Evolutionary conservation across 2,113 vertebrate genomes (phyloP), one percentile per base, ranked within the genome.

Genomic region (Hippocampus barbouri): DNA sequence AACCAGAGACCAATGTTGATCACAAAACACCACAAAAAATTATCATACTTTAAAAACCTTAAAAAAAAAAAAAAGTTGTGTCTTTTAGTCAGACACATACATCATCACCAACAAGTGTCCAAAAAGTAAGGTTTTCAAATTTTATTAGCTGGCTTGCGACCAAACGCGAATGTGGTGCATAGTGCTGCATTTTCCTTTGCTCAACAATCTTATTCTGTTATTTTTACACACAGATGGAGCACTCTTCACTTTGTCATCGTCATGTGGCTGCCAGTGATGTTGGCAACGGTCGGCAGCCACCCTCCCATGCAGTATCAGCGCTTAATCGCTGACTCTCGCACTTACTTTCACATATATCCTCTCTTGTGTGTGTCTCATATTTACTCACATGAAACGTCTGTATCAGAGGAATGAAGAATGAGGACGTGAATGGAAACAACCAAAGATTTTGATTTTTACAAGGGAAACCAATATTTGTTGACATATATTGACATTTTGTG

Each of bases 381-480:
- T 30, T 34, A 61, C 15, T 61, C 27, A 18, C 15, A 34, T 16
- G 27, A 20, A 61, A 64, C 5, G n/a, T 40, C 62, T 7, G 2
- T 15, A 23, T 66, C 14, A 45, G 16, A 66, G 41, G 41, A 66
- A 49, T 25, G 43, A 66, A 47, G n/a, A 27, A 45, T 66, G 64
- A 66, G 49, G 64, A 47, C n/a, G 8, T 18, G 64, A 18, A 47
- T 7, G 8, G 8, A 47, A 27, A 47, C 43, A 66, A 23, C 64
- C 64, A 66, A 66, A 66, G 64, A 66, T 66, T 65, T 63, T 4
- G 21, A 1, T 63, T 63, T 63, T 38, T 43, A 41, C 38, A 43
- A 64, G 62, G 34, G 62, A 64, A 23, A 43, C 38, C 63, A 65
- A 23, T 40, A 15, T 65, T 30, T 23, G 12, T 64, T 23, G 62